These are phyloP conservation scores for Carapus acus DNA, from an alignment of 2,797 vertebrate genomes.

Conservation along the genomic window DNA sequence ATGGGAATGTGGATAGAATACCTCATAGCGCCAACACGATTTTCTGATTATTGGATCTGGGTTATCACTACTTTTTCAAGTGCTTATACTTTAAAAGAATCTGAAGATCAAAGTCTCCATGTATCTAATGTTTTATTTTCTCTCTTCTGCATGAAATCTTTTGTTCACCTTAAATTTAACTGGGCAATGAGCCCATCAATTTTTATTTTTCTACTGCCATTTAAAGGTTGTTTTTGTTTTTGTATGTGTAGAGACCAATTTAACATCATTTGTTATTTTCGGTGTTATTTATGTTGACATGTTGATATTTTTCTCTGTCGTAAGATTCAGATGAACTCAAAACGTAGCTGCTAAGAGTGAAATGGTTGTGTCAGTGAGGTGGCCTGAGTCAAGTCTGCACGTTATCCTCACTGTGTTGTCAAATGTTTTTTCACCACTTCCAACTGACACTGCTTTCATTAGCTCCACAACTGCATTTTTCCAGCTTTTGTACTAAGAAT, in stretches of 20 bases:
- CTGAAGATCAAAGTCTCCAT: too few relatives aligned
- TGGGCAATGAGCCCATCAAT: constrained; percentile 35
- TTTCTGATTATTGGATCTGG: constrained; percentile 74
- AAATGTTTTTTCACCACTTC: constrained; percentile 52
- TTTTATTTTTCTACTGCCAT: constrained; percentile 69
- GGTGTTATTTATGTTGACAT: constrained; percentile 69
- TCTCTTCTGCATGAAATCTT: constrained; percentile 32
- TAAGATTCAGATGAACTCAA: constrained; percentile 70
- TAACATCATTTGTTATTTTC: constrained; percentile 51
- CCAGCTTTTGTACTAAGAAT: constrained; percentile 76
- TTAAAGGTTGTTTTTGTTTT: constrained; percentile 24
- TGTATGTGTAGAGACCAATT: constrained; percentile 36
- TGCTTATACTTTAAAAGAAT: constrained; percentile 76
- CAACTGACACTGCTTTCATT: constrained; percentile 63
- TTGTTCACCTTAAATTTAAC: constrained; percentile 36
- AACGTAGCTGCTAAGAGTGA: constrained; percentile 74
- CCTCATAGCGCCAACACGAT: constrained; percentile 84
- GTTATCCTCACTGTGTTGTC: constrained; percentile 53
- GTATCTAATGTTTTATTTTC: constrained; percentile 61
- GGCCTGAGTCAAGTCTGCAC: constrained; percentile 63
- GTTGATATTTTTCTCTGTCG: constrained; percentile 43
- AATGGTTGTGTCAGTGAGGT: constrained; percentile 64
- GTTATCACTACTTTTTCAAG: constrained; percentile 75
- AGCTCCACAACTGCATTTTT: constrained; percentile 74
- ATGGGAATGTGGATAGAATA: constrained; percentile 80